Evolutionary conservation across 2,888 invertebrate genomes (phyloP).

Genomic region (Zootermopsis nevadensis): DNA sequence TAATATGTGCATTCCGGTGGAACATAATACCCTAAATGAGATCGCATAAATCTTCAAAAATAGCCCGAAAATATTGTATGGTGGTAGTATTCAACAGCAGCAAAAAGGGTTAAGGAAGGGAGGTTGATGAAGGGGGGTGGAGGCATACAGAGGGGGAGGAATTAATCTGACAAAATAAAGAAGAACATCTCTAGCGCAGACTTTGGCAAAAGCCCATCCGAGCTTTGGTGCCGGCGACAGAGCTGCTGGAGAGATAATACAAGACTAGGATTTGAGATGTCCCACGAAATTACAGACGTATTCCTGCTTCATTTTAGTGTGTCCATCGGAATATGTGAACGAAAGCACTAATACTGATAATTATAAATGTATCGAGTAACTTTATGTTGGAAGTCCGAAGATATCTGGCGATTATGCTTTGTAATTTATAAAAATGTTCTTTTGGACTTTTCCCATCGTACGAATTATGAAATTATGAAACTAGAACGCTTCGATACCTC

Average conservation of each 20-base stretch:
- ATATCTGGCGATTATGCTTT: no score
- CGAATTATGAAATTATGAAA: no score
- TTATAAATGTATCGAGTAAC: no score
- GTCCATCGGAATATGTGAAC: background rate
- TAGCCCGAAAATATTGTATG: slow-evolving; percentile 53
- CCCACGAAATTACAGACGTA: slow-evolving; percentile 9
- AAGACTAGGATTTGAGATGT: background rate
- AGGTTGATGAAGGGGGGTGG: slow-evolving; percentile 32
- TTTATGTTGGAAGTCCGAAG: no score
- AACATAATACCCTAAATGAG: slow-evolving; percentile 55
- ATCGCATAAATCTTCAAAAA: slow-evolving; percentile 54
- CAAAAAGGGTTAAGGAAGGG: slow-evolving; percentile 42
- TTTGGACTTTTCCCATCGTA: no score
- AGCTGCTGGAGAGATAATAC: slow-evolving; percentile 32
- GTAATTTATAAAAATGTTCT: no score
- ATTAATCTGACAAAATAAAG: slow-evolving; percentile 47
- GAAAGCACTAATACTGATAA: no score
- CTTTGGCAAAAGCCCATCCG: slow-evolving; percentile 42
- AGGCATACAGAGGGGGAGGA: slow-evolving; percentile 39
- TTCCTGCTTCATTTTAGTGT: background rate
- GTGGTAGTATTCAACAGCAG: slow-evolving; percentile 44
- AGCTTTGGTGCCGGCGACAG: background rate
- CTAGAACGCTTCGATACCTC: no score
- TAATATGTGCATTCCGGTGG: slow-evolving; percentile 55
- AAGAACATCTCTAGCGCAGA: slow-evolving; percentile 44